Conservation (phyloP, 23 tunicate genomes). For the Ascidia mentula region DNA sequence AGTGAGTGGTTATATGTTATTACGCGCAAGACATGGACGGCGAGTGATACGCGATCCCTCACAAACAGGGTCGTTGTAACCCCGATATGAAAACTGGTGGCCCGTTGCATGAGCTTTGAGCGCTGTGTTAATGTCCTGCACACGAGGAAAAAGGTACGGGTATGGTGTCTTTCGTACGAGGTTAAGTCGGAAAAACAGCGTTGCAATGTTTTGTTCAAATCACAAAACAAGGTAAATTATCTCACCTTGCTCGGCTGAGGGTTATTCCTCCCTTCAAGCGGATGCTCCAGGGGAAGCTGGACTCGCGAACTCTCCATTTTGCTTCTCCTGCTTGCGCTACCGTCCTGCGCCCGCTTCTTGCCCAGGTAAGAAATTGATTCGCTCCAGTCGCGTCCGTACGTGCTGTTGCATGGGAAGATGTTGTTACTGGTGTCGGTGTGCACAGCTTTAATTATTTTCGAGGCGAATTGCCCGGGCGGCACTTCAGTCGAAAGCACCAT, state of each 20-base stretch:
- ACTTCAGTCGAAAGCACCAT: slow-evolving; percentile 33
- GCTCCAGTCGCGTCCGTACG: slow-evolving; percentile 76
- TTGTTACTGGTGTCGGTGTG: slow-evolving; percentile 68
- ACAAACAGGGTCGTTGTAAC: neutral
- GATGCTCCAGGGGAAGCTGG: slow-evolving; percentile 57
- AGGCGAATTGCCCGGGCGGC: slow-evolving; percentile 82
- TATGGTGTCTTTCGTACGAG: neutral
- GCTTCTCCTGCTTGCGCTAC: slow-evolving; percentile 18
- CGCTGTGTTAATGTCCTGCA: neutral
- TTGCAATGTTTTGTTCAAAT: neutral
- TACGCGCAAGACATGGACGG: neutral
- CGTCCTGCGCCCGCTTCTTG: neutral
- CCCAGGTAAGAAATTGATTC: slow-evolving; percentile 47
- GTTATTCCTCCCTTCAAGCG: slow-evolving; percentile 79
- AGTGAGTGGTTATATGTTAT: neutral
- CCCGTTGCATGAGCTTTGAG: neutral
- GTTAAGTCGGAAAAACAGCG: neutral
- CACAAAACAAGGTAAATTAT: neutral
- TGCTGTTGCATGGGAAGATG: slow-evolving; percentile 88
- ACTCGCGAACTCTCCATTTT: slow-evolving; percentile 55
- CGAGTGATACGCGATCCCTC: neutral
- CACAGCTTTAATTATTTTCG: slow-evolving; percentile 73
- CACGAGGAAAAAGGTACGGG: neutral
- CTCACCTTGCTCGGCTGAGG: slow-evolving; percentile 80
- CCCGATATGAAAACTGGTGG: neutral